Percentiles rank a stretch among this genome's conserved stretches.
Evolutionary conservation across 2,113 vertebrate species (phyloP).

Genomic region (Cyprinodon tularosa): DNA sequence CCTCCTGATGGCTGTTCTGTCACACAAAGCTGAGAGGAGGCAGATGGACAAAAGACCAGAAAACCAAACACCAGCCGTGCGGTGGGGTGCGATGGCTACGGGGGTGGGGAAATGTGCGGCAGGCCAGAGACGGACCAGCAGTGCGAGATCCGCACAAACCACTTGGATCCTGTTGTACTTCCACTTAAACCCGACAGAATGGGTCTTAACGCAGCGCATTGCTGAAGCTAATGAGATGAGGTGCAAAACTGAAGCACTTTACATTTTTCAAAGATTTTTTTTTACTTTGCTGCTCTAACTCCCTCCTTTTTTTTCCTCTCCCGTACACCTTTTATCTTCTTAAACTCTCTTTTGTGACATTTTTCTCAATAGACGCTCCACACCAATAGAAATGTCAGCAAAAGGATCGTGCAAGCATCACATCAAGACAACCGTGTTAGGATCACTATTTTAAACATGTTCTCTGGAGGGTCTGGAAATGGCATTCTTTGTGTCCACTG

Average conservation of each 20-base stretch:
- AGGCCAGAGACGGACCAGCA: conserved; percentile 4
- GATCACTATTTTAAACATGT: not conserved
- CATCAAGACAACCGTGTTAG: too few species aligned
- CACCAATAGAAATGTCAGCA: conserved; percentile 18
- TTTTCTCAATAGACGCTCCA: conserved; percentile 48
- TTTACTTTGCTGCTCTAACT: conserved; percentile 4
- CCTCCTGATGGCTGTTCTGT: conserved; percentile 61
- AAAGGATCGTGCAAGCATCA: not conserved
- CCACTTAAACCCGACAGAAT: conserved; percentile 16
- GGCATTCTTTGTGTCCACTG: too few species aligned
- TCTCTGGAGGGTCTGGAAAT: too few species aligned
- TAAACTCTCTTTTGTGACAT: conserved; percentile 34
- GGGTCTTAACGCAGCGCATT: conserved; percentile 45
- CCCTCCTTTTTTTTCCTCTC: conserved; percentile 9
- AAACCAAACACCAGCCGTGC: conserved; percentile 57
- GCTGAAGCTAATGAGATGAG: conserved; percentile 45
- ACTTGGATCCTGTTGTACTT: conserved; percentile 24
- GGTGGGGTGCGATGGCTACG: conserved; percentile 39
- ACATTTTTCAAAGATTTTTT: conserved; percentile 8
- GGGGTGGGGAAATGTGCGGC: conserved; percentile 13
- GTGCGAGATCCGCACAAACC: conserved; percentile 17
- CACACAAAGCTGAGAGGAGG: conserved; percentile 52
- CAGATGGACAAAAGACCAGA: conserved; percentile 67
- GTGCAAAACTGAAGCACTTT: conserved; percentile 22
- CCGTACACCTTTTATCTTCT: conserved; percentile 4